phyloP scores from a whole-genome alignment of 2,888 invertebrate genomes.

The Leucoma salicis region DNA sequence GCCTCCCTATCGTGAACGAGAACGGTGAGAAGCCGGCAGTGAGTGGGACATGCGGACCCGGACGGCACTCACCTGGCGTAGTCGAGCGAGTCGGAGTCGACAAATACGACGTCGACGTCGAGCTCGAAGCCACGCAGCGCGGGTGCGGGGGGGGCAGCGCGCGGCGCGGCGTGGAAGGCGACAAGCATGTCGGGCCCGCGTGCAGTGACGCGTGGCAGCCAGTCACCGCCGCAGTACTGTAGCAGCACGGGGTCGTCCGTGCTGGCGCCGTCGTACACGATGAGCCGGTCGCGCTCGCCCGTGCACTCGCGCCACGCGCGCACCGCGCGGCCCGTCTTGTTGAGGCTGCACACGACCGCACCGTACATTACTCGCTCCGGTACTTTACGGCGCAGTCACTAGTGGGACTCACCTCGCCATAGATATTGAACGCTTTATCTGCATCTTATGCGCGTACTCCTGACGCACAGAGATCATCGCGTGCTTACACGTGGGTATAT shows the following conservation, averaged over 20 bases:
- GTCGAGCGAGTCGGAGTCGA: slow-evolving; percentile 93
- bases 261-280: slow-evolving; percentile 92
- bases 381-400: background rate
- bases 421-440: slow-evolving; percentile 84
- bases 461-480: slow-evolving; percentile 94
- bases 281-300: slow-evolving; percentile 90
- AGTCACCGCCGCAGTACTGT: slow-evolving; percentile 94
- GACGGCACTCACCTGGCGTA: slow-evolving; percentile 83
- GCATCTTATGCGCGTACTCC: slow-evolving; percentile 88
- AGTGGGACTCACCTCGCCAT: slow-evolving; percentile 79
- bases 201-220: slow-evolving; percentile 87
- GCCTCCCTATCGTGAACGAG: slow-evolving; percentile 61
- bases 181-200: slow-evolving; percentile 92
- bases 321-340: slow-evolving; percentile 87
- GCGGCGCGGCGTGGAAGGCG: slow-evolving; percentile 92
- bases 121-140: slow-evolving; percentile 92
- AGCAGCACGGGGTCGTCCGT: slow-evolving; percentile 92
- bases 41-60: too few species aligned
- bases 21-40: background rate
- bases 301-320: slow-evolving; percentile 93
- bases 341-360: slow-evolving; percentile 81
- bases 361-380: slow-evolving; percentile 41
- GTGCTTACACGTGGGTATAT: slow-evolving; percentile 93
- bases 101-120: slow-evolving; percentile 91
- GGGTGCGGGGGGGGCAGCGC: slow-evolving; percentile 81